Conservation (phyloP, 2,113 vertebrate species). For the Zapornia atra region DNA sequence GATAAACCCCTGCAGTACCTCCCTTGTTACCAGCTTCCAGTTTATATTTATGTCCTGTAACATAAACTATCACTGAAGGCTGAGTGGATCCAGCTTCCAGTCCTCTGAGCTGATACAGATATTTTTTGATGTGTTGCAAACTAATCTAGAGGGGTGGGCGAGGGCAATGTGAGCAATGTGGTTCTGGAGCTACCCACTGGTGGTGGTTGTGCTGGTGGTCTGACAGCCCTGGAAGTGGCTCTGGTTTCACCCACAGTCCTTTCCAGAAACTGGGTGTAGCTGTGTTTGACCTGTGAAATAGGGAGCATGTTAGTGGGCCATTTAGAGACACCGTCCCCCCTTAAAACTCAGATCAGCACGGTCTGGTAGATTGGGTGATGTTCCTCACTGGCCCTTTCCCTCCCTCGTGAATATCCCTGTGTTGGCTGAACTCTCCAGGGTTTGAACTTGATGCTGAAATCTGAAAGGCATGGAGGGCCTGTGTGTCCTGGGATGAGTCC, state of each 20-base stretch:
- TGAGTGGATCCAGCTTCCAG: conserved; percentile 31
- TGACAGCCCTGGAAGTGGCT: not conserved
- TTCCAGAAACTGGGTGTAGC: not conserved
- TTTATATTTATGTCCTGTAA: conserved; percentile 52
- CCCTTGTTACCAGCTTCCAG: not conserved
- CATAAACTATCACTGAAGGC: not conserved
- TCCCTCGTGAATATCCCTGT: not conserved
- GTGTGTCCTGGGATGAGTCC: not conserved
- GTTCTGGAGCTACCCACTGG: not conserved
- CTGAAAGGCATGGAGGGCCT: not conserved
- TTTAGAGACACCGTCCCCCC: not conserved
- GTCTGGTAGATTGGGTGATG: not conserved
- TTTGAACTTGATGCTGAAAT: not conserved
- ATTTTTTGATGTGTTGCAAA: not conserved
- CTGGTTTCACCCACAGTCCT: not conserved
- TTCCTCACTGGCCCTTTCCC: not conserved
- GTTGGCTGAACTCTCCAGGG: not conserved
- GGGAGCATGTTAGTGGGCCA: not conserved
- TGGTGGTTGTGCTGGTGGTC: not conserved
- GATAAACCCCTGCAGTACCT: not conserved
- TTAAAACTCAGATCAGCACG: not conserved
- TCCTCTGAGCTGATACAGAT: conserved; percentile 18
- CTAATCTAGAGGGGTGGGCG: not conserved
- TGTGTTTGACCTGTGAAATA: not conserved
- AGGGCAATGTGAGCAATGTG: not conserved